Conservation (phyloP, 2,113 vertebrate genomes). For the Pseudorasbora parva region DNA sequence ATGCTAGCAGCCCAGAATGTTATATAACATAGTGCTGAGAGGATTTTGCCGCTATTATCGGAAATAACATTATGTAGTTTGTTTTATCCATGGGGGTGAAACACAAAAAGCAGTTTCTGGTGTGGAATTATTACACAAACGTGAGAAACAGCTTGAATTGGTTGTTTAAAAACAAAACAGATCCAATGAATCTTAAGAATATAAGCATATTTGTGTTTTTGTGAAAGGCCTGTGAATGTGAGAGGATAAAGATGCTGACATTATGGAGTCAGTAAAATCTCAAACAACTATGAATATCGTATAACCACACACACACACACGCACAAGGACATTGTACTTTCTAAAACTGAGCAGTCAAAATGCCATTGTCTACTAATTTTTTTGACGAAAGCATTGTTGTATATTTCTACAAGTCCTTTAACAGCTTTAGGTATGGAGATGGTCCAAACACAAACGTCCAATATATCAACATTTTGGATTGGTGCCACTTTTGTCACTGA, state of each 20-base stretch:
- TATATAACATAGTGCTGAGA: conserved; percentile 31
- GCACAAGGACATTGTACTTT: background rate
- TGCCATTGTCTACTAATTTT: no score
- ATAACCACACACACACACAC: background rate
- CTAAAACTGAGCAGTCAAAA: no score
- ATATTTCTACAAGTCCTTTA: background rate
- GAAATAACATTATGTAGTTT: conserved; percentile 20
- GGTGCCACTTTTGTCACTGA: conserved; percentile 22
- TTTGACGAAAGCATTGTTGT: background rate
- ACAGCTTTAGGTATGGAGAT: background rate
- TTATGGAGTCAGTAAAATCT: background rate
- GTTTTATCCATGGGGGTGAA: conserved; percentile 17
- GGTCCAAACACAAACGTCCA: background rate
- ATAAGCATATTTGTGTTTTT: background rate
- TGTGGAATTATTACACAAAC: conserved; percentile 26
- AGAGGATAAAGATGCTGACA: conserved; percentile 25
- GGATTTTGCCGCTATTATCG: conserved; percentile 14
- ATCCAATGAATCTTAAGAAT: background rate
- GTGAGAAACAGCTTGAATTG: background rate
- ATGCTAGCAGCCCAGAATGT: conserved; percentile 27
- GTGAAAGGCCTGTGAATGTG: conserved; percentile 3
- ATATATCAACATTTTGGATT: conserved; percentile 4
- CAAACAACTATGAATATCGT: conserved; percentile 14
- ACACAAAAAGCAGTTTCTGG: conserved; percentile 11
- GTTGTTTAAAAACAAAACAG: background rate